Base-by-base conservation (phyloP, 2,113 vertebrate genomes). In the Campylomormyrus numenius region DNA sequence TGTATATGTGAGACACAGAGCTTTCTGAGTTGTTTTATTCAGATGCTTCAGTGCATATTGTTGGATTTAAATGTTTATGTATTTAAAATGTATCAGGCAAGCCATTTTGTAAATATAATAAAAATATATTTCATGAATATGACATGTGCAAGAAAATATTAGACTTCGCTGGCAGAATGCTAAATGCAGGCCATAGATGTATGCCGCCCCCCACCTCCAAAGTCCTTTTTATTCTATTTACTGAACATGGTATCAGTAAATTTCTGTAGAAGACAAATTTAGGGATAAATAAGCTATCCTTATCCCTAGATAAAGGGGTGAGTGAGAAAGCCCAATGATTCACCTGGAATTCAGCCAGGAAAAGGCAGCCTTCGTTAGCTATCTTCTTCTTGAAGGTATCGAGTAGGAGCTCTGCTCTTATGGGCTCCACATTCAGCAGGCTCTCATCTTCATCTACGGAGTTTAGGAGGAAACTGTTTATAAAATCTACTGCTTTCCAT, bases 331-430 rank as follows among this genome's bases (percentile, higher is more conserved):
- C 15, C 35, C 5, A 1, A 9, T 35, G 9, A 94, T 27, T 46
- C 87, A 99, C 98, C 97, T 99, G 98, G 95, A 99, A 99, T 94
- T 99, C 98, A 85, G 96, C 97, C 94, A 99, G 94, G 91, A 99
- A 99, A 74, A 99, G 96, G 85, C 98, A 95, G n/a, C 95, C 97
- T 85, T 99, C 97, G 66, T 99, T 98, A 9, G 98, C 98, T 0
- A 97, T 96, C 91, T 99, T 99, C 89, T 93, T 97, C 93, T 97
- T 99, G 88, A 99, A 99, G 0, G 93, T 93, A 0, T 99, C 98
- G 90, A 98, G 92, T 91, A 99, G 93, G 0, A 91, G 3, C 0
- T 99, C 98, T 0, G 96, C 95, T 39, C 93, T 93, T n/a, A 99
- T 98, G 0, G 98, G 98, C 8, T 99, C 98, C 24, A 99, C 95